phyloP scores from a whole-genome alignment of 2,113 vertebrate genomes.

The Callaeas wilsoni region DNA sequence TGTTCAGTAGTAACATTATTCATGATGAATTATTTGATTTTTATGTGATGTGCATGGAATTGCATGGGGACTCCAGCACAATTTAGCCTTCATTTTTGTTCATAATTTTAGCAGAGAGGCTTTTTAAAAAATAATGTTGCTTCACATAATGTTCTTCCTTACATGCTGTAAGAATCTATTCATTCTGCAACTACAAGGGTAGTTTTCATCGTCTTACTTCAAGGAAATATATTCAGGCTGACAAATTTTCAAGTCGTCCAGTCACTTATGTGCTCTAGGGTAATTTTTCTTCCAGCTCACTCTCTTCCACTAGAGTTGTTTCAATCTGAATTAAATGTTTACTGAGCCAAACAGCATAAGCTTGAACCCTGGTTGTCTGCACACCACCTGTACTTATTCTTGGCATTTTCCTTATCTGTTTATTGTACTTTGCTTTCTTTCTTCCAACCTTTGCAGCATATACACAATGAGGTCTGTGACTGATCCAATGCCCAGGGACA shows the following conservation, averaged over 20 bases:
- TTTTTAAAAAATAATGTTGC: conserved; percentile 43
- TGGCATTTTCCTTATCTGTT: background rate
- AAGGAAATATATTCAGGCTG: conserved; percentile 2
- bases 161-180: conserved; percentile 18
- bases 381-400: background rate
- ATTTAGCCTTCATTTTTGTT: conserved; percentile 29
- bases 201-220: background rate
- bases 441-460: background rate
- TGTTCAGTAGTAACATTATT: conserved; percentile 4
- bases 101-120: background rate
- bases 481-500: background rate
- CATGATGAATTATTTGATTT: conserved; percentile 42
- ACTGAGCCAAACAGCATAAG: background rate
- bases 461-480: background rate
- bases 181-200: background rate
- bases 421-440: background rate
- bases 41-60: background rate
- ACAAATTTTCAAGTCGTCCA: conserved; percentile 1
- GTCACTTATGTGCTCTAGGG: background rate
- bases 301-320: background rate
- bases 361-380: background rate
- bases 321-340: background rate
- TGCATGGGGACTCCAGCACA: background rate
- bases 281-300: background rate
- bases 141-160: conserved; percentile 27